Evolutionary conservation across 2,888 invertebrate genomes (phyloP).

Genomic region (Hydraecia micacea): DNA sequence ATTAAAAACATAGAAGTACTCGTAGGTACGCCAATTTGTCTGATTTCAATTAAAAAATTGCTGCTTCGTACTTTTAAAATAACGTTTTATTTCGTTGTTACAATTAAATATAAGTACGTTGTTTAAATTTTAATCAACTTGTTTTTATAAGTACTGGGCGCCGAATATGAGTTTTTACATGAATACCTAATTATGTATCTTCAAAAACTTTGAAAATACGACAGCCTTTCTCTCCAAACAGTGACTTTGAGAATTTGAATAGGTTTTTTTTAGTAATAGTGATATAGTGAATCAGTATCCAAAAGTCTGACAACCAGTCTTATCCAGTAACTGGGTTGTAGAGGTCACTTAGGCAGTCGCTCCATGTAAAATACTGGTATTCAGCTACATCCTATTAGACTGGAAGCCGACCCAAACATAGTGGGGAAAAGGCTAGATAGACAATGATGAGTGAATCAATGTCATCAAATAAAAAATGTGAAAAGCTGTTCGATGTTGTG

Average conservation of each 20-base stretch:
- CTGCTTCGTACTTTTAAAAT: slow-evolving; percentile 22
- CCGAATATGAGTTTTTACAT: background rate
- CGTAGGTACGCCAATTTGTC: slow-evolving; percentile 23
- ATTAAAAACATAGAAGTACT: slow-evolving; percentile 38
- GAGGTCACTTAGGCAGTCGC: background rate
- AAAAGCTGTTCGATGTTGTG: too few relatives aligned
- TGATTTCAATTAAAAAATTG: slow-evolving; percentile 30
- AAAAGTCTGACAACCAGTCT: background rate
- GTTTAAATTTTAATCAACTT: background rate
- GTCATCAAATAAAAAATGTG: background rate
- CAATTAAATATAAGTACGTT: background rate
- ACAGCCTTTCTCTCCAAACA: background rate
- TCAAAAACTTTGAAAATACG: background rate
- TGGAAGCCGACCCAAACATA: background rate
- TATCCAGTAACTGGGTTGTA: background rate
- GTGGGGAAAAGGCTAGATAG: background rate
- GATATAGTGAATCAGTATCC: background rate
- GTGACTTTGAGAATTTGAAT: background rate
- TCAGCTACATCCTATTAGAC: background rate
- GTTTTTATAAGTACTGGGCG: background rate
- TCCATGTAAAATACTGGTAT: background rate
- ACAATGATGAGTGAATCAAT: background rate
- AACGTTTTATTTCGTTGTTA: slow-evolving; percentile 10
- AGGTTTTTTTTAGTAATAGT: background rate
- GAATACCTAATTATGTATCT: background rate